Base-by-base conservation (phyloP, 2,888 invertebrate genomes). In the Drosophila paramelanica region DNA sequence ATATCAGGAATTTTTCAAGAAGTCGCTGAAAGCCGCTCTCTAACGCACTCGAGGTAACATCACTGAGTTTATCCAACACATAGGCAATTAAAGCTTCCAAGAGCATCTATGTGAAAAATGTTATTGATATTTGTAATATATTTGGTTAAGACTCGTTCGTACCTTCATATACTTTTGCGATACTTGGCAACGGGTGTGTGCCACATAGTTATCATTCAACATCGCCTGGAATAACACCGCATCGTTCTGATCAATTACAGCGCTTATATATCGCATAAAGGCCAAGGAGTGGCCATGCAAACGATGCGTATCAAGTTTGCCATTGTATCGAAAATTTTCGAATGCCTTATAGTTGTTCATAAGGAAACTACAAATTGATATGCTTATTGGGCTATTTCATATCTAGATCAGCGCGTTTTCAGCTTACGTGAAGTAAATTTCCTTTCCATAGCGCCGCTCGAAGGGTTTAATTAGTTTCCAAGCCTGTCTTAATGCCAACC, bases 231-330 rank as follows among this genome's bases (percentile, higher is more conserved):
- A 75, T 31, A 71, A 31, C 0, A 58, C 46, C 4, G 71, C 38
- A 70, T 88, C 79, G 20, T 70, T 72, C 8, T 91, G 75, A 11
- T 88, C 82, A 42, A 91, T 91, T 4, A 90, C 45, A 5, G 38
- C 50, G 3, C 79, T 79, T n/a, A 88, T 38, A 13, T 74, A 60
- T 1, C 71, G 47, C 55, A 91, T 77, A 31, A 89, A 66, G 1
- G 51, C 25, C 31, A 60, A 20, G 0, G 81, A 68, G 72, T 91
- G 91, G 0, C 47, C 42, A 53, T 90, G 80, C 38, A 91, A 58
- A 2, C 43, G 59, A 3, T 59, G 51, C 20, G 87, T 38, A 33
- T 88, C 72, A 0, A 91, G 59, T n/a, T 79, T 55, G 0, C 56
- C 73, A 2, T 31, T n/a, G 0, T 11, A 5, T 0, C 81, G 80